Conservation (phyloP, 2,797 vertebrate genomes). For the Lindbergichthys nudifrons region DNA sequence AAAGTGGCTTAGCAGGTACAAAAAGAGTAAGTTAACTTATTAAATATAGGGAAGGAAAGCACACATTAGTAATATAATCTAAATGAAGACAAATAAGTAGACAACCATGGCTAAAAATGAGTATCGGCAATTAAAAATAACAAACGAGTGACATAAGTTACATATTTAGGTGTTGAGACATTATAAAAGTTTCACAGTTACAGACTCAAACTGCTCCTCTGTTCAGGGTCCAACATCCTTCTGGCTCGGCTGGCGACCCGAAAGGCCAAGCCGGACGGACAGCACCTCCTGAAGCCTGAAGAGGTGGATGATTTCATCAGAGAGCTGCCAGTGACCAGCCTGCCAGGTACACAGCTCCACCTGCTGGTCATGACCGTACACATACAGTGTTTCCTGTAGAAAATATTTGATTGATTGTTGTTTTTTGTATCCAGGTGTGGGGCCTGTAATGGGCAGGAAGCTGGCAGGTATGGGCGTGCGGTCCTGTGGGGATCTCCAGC, state of each 20-base stretch:
- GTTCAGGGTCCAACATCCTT: slow-evolving; percentile 96
- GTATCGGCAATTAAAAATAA: too few species aligned
- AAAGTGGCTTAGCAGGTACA: too few species aligned
- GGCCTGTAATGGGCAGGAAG: slow-evolving; percentile 92
- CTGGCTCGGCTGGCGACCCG: slow-evolving; percentile 96
- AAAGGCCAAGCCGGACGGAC: slow-evolving; percentile 95
- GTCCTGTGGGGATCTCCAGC: slow-evolving; percentile 95
- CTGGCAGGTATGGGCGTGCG: slow-evolving; percentile 90
- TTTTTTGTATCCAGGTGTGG: slow-evolving; percentile 88
- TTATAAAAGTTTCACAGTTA: not conserved
- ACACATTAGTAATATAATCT: too few species aligned
- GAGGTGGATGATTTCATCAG: slow-evolving; percentile 97
- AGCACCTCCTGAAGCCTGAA: slow-evolving; percentile 92
- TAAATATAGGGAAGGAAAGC: too few species aligned
- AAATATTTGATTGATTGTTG: not conserved
- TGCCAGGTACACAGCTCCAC: slow-evolving; percentile 89
- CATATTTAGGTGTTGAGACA: too few species aligned
- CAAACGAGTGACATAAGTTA: too few species aligned
- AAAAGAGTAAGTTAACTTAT: too few species aligned
- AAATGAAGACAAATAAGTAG: too few species aligned
- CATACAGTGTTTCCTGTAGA: not conserved
- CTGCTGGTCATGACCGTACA: slow-evolving; percentile 35
- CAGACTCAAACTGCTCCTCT: slow-evolving; percentile 32
- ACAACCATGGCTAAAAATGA: too few species aligned
- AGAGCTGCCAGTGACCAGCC: slow-evolving; percentile 91